Conservation (phyloP, 2,113 vertebrate genomes). For the Panthera leo region DNA sequence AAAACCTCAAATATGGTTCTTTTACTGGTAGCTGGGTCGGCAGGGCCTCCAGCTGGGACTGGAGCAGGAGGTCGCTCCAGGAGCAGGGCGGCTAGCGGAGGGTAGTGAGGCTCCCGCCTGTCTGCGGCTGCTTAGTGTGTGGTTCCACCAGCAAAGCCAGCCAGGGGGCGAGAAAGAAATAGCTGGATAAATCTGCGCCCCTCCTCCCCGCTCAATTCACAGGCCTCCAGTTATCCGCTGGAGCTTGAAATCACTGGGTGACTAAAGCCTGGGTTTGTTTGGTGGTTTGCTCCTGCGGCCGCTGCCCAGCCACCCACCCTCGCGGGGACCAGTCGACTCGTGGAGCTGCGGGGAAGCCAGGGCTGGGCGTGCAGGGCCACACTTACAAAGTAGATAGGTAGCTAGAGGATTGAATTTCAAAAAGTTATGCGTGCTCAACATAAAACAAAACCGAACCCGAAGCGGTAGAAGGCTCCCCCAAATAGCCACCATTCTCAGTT, state of each 20-base stretch:
- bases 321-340: too few relatives aligned
- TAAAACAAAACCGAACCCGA: neutral
- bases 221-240: neutral
- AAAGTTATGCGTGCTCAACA: neutral
- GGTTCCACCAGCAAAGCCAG: neutral
- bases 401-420: neutral
- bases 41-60: too few relatives aligned
- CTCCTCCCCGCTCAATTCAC: neutral
- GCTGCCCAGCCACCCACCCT: too few relatives aligned
- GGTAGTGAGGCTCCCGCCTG: neutral
- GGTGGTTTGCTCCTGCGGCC: rapidly evolving
- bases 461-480: neutral
- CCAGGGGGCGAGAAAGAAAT: neutral
- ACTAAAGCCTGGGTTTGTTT: neutral
- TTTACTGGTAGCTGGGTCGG: neutral
- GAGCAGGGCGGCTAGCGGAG: rapidly evolving
- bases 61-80: neutral
- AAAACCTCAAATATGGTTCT: neutral
- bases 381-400: rapidly evolving
- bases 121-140: neutral
- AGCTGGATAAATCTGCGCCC: neutral
- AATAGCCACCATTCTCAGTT: neutral
- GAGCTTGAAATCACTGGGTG: neutral
- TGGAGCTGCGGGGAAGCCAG: neutral
- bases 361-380: rapidly evolving